Conservation (phyloP, 2,113 vertebrate species). For the Malurus elegans region DNA sequence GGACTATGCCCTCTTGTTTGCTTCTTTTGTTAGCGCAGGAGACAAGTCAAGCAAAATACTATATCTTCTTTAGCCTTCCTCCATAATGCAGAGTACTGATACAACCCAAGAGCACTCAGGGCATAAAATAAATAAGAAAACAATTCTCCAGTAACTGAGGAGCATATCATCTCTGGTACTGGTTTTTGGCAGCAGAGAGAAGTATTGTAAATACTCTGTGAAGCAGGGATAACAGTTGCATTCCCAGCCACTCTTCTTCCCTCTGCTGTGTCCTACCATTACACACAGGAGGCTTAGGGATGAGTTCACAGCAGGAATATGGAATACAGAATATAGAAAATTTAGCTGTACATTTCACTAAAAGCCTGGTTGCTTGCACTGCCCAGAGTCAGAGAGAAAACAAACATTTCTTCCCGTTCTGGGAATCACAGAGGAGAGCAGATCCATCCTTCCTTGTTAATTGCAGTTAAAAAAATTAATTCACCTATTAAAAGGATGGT, state of each 20-base stretch:
- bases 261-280: background rate
- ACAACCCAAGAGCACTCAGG: background rate
- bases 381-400: background rate
- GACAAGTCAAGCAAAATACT: background rate
- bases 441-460: background rate
- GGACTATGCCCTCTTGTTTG: background rate
- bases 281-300: background rate
- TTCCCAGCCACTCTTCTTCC: background rate
- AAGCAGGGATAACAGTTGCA: background rate
- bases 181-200: background rate
- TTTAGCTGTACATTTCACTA: background rate
- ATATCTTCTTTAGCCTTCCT: background rate
- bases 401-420: background rate
- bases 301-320: background rate
- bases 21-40: background rate
- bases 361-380: background rate
- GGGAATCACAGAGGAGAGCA: background rate
- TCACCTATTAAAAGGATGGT: background rate
- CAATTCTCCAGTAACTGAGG: background rate
- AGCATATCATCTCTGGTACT: background rate
- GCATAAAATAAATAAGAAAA: background rate
- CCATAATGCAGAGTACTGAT: background rate
- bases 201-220: background rate
- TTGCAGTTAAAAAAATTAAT: background rate
- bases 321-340: no score